phyloP scores from a whole-genome alignment of 2,797 vertebrate genomes.

The Enteromius viviparus region DNA sequence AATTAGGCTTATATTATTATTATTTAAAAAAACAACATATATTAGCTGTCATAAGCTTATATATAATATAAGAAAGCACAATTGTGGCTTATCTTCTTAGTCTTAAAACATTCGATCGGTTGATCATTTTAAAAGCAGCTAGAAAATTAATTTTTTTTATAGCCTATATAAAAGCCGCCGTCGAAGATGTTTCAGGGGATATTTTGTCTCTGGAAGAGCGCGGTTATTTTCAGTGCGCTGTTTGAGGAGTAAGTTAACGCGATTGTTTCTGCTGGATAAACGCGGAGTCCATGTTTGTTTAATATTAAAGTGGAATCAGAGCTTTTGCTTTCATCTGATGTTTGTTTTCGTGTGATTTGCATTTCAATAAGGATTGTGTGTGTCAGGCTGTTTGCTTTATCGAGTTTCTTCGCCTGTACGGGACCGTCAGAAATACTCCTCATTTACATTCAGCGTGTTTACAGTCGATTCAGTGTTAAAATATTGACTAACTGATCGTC shows the following conservation, averaged over 20 bases:
- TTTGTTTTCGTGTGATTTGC: constrained; percentile 72
- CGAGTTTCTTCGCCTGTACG: constrained; percentile 45
- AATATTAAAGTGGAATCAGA: constrained; percentile 62
- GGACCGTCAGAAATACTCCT: constrained; percentile 46
- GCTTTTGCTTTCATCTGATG: constrained; percentile 67
- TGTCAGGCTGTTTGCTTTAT: constrained; percentile 63
- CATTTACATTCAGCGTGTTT: constrained; percentile 54
- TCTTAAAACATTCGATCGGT: not conserved
- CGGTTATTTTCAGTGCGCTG: not conserved
- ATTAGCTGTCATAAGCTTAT: not conserved
- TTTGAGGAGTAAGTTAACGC: constrained; percentile 55
- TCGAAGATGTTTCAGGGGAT: no score
- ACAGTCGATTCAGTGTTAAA: constrained; percentile 48
- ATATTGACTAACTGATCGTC: constrained; percentile 24
- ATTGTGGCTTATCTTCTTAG: no score
- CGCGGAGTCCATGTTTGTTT: constrained; percentile 65
- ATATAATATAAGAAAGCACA: not conserved
- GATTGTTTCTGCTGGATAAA: constrained; percentile 67
- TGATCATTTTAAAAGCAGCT: not conserved
- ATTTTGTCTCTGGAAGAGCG: no score
- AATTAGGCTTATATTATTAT: not conserved
- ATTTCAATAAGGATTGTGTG: constrained; percentile 68
- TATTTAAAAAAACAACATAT: not conserved
- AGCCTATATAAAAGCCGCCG: no score
- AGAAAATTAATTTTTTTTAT: not conserved